Conservation (phyloP, 2,797 vertebrate species). For the Coendou prehensilis region DNA sequence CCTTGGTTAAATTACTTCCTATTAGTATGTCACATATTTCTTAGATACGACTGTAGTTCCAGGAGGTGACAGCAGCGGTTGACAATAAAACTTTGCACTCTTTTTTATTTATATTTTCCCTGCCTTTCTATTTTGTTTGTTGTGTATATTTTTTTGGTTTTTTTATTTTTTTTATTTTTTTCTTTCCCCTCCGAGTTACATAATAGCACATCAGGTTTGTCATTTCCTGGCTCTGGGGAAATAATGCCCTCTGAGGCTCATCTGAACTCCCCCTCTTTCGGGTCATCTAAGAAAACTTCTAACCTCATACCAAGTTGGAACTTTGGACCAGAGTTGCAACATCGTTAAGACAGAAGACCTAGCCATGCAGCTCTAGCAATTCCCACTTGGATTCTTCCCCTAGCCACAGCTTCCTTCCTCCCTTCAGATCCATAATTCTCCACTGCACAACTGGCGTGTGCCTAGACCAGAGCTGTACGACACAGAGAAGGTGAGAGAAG, state of each 20-base stretch:
- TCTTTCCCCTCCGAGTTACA: conserved; percentile 84
- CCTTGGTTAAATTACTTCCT: conserved; percentile 93
- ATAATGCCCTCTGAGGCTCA: background rate
- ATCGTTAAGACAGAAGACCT: background rate
- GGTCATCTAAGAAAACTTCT: conserved; percentile 1
- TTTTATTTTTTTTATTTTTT: too few relatives aligned
- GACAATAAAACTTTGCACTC: conserved; percentile 92
- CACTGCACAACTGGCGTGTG: background rate
- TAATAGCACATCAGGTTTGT: conserved; percentile 83
- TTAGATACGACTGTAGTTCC: conserved; percentile 91
- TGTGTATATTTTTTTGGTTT: conserved; percentile 44
- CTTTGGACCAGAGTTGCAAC: background rate
- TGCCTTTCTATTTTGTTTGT: conserved; percentile 80
- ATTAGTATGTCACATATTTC: conserved; percentile 93
- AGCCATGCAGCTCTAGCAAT: rapidly evolving
- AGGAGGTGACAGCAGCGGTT: conserved; percentile 89
- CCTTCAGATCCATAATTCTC: conserved; percentile 26
- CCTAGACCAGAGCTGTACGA: background rate
- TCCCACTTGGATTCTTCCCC: background rate
- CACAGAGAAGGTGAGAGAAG: background rate
- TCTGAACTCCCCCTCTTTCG: background rate
- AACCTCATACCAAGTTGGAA: background rate
- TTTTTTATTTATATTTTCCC: conserved; percentile 91
- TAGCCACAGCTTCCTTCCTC: background rate
- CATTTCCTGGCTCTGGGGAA: conserved; percentile 82